Base-by-base conservation (phyloP, 2,113 vertebrate genomes). In the Salvator merianae region DNA sequence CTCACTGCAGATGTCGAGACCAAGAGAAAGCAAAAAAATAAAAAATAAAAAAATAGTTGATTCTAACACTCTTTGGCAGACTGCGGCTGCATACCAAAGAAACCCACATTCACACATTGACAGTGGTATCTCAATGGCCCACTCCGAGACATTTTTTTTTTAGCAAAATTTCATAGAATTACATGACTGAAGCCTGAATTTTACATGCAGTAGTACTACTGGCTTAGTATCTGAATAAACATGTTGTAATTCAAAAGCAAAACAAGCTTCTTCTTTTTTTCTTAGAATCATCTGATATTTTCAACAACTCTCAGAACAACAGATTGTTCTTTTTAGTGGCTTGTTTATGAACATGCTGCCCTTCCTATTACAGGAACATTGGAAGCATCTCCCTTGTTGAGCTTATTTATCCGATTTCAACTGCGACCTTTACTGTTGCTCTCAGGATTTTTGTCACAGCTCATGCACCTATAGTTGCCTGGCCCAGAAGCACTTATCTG, bases 241-340 rank as follows among this genome's bases (percentile, higher is more conserved):
- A 86, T 26, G 79, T 62, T 9, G 36, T 3, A 79, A 53, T 26
- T 59, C 7, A 88, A 90, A 83, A 74, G 0, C 16, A 71, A 88
- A 83, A 87, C 53, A 28, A 50, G 16, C 20, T 59, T 73, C n/a
- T n/a, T n/a, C 20, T 59, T 76, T 70, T 55, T 72, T 80, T 81
- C 88, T 68, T 91, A 74, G 81, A 92, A 90, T 65, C 69, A 77
- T 68, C 77, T 9, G 83, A 88, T 86, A 89, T 86, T 86, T 86
- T 90, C 90, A 62, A 1, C 73, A 87, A 85, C 88, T 81, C 85
- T 81, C 85, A 81, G 84, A 3, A 73, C 88, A 93, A 90, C 86
- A 89, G 89, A 86, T 63, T 81, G 77, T 90, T 94, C 89, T 88
- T 93, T 91, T 88, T 72, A 81, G 79, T 50, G 86, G 90, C 87